Evolutionary conservation across 2,797 vertebrate genomes (phyloP).

Genomic region (Chloroceryle inda): DNA sequence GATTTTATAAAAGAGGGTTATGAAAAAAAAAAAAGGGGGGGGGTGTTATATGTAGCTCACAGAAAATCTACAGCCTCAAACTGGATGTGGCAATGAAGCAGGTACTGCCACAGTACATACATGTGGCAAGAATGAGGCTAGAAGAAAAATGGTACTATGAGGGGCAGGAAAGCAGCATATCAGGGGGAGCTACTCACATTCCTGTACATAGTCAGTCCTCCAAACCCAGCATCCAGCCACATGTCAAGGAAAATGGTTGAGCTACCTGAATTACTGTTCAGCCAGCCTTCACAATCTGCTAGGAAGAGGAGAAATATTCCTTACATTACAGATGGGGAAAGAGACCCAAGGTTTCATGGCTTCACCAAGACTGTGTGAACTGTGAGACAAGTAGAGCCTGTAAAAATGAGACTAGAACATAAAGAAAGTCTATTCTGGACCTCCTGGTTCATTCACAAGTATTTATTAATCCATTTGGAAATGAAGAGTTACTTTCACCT

Average conservation of each 20-base stretch:
- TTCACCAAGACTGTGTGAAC: not conserved
- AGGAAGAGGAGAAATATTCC: not conserved
- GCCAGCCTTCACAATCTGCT: not conserved
- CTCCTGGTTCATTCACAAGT: not conserved
- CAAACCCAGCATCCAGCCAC: not conserved
- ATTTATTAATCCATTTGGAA: not conserved
- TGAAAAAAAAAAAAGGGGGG: not conserved
- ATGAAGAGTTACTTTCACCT: not conserved
- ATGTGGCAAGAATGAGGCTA: not conserved
- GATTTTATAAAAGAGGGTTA: not conserved
- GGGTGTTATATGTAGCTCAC: not conserved
- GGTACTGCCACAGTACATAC: not conserved
- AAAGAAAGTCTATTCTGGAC: not conserved
- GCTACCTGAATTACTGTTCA: not conserved
- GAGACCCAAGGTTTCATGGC: not conserved
- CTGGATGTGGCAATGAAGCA: not conserved
- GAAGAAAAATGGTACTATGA: not conserved
- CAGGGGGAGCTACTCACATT: not conserved
- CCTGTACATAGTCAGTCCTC: not conserved
- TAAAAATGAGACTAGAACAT: not conserved
- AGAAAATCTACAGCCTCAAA: not conserved
- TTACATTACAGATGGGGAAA: not conserved
- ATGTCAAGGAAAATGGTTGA: not conserved
- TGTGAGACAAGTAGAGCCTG: not conserved
- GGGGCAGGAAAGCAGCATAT: not conserved